Evolutionary conservation across 2,113 vertebrate species (phyloP), one percentile per base, ranked within the genome.

Genomic region (Indicator maculatus): DNA sequence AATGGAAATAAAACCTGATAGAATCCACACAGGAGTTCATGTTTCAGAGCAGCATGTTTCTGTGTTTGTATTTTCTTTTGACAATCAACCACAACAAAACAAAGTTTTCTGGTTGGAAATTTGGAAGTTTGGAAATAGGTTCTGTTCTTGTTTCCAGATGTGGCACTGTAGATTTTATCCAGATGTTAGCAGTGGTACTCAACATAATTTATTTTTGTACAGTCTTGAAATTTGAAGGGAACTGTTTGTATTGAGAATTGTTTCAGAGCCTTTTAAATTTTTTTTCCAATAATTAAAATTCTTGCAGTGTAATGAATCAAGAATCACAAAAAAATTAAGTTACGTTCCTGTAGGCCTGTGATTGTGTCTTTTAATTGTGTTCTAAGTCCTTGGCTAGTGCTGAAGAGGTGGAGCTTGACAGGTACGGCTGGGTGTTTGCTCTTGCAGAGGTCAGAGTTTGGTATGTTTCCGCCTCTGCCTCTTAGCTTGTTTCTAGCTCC

Each of bases 101-200:
- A 4, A 17, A 15, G 23, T 5, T 44, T 64, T 63, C 23, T 39
- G 0, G 36, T n/a, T n/a, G n/a, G n/a, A n/a, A n/a, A n/a, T n/a
- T n/a, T n/a, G n/a, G 63, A 74, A 60, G 20, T 33, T 75, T 69
- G 16, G 12, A 4, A 84, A 23, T 27, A 66, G 18, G 17, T 39
- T n/a, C 3, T 81, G 3, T 45, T 70, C 9, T 88, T 92, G 9
- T 8, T 89, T 94, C 41, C 8, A 10, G 8, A 21, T 73, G 36
- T 41, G 18, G 13, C 21, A 53, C 58, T 93, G 3, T 50, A 56
- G 33, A 12, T 83, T 86, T 70, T 66, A 79, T 50, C 11, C 4
- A 30, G 10, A 5, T 59, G 16, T 76, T 81, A 30, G 17, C 31
- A 2, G 47, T 59, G 16, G 6, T 78, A 28, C 6, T 6, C 21